Evolutionary conservation across 2,797 vertebrate species (phyloP).

Genomic region (Pseudochromis fuscus): DNA sequence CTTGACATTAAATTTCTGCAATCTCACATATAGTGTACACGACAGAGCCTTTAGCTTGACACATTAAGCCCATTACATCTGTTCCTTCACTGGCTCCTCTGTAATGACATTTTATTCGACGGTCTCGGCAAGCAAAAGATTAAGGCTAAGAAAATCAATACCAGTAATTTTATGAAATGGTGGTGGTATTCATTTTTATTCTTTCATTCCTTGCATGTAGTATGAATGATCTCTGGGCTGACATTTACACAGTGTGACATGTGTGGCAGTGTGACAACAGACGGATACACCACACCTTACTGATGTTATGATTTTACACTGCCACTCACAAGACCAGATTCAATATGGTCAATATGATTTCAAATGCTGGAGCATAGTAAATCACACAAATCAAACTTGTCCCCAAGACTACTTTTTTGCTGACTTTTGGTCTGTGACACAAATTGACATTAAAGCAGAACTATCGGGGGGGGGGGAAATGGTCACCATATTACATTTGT

Average conservation of each 20-base stretch:
- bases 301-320: slow-evolving; percentile 36
- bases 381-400: slow-evolving; percentile 40
- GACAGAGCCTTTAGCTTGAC: not conserved
- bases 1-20: not conserved
- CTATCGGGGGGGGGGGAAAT: slow-evolving; percentile 47
- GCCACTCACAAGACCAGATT: slow-evolving; percentile 58
- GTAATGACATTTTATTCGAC: not conserved
- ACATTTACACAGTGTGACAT: slow-evolving; percentile 66
- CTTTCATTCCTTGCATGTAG: slow-evolving; percentile 47
- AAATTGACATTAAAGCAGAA: slow-evolving; percentile 71
- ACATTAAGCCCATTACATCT: not conserved
- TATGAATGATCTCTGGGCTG: slow-evolving; percentile 48
- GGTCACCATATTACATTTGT: slow-evolving; percentile 70
- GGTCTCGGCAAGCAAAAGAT: slow-evolving; percentile 28
- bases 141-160: slow-evolving; percentile 56
- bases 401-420: no score
- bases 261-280: slow-evolving; percentile 64
- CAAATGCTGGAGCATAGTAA: slow-evolving; percentile 35
- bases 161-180: slow-evolving; percentile 52
- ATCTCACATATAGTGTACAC: not conserved
- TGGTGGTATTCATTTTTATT: slow-evolving; percentile 62
- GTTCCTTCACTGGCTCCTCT: not conserved
- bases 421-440: slow-evolving; percentile 49
- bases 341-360: slow-evolving; percentile 29
- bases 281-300: slow-evolving; percentile 38